Percentiles rank a stretch among this genome's conserved stretches.
Evolutionary conservation across 2,888 invertebrate species (phyloP).

Genomic region (Xanthia togata): DNA sequence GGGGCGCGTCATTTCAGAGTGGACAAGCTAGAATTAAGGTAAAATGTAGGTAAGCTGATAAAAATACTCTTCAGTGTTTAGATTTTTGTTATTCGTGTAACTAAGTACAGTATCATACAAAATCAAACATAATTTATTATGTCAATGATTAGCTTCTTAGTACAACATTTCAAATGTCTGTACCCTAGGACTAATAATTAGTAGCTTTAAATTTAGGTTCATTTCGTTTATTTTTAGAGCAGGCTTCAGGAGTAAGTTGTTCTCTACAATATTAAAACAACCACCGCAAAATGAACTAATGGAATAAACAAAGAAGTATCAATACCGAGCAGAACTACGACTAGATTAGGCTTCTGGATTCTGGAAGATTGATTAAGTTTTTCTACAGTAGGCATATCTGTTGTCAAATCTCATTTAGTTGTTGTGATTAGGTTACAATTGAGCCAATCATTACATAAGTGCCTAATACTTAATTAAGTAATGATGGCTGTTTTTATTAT

Average conservation of each 20-base stretch:
- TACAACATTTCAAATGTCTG: neutral
- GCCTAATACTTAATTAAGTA: neutral
- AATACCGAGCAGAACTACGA: neutral
- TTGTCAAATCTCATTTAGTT: neutral
- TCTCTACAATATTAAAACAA: neutral
- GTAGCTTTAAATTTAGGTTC: neutral
- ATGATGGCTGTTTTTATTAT: too few relatives aligned
- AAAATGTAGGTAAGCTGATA: neutral
- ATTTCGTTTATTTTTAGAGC: neutral
- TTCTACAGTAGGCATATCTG: too few relatives aligned
- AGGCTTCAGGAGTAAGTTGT: neutral
- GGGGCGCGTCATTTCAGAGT: too few relatives aligned
- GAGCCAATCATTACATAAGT: neutral
- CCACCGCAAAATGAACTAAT: neutral
- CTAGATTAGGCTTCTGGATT: neutral
- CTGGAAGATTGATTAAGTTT: neutral
- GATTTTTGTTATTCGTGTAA: neutral
- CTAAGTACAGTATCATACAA: neutral
- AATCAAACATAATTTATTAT: neutral
- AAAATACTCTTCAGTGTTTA: neutral
- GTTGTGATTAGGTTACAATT: slow-evolving; percentile 3
- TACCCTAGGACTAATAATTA: neutral
- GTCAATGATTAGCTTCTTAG: too few relatives aligned
- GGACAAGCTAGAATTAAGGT: neutral
- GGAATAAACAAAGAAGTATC: neutral